Percentiles rank a stretch among this genome's conserved stretches.
Conservation (phyloP, 1,140 invertebrate species). For the Drosophila melanogaster region Release_6_plus_ISO1_MT NT_033779.5:12797001-12797500, state of each 20-base stretch:
- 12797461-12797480: not conserved
- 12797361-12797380: constrained; percentile 3
- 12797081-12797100: constrained; percentile 9
- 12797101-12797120: not conserved
- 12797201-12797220: too few species aligned
- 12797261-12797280: too few species aligned
- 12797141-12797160: not conserved
- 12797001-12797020: constrained; percentile 47
- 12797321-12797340: not conserved
- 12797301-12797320: not conserved
- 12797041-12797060: constrained; percentile 44
- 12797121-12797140: not conserved
- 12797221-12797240: too few species aligned
- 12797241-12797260: too few species aligned
- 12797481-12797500: not conserved
- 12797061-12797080: constrained; percentile 33
- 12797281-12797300: not conserved
- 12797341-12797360: not conserved
- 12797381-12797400: not conserved
- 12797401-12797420: not conserved
- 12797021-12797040: constrained; percentile 56
- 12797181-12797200: too few species aligned
- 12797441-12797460: constrained; percentile 1
- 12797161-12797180: too few species aligned
- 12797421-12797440: not conserved